Evolutionary conservation across 2,797 vertebrate species (phyloP).

Genomic region (Fratercula arctica): DNA sequence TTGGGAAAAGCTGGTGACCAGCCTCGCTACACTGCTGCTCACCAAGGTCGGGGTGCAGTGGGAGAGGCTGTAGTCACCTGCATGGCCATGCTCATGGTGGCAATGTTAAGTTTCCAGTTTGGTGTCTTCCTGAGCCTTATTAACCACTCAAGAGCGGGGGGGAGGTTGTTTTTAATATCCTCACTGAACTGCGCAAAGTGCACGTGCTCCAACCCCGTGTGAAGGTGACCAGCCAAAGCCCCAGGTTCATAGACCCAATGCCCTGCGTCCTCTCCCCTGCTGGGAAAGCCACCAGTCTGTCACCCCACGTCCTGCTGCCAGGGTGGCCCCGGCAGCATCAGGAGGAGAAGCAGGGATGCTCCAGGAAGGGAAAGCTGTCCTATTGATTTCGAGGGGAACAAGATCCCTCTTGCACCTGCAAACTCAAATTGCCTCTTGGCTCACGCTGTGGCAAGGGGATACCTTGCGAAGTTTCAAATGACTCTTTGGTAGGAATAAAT

Average conservation of each 20-base stretch:
- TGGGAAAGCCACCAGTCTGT: background rate
- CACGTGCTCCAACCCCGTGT: accelerated
- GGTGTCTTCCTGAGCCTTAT: background rate
- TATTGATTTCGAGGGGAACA: background rate
- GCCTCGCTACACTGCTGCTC: background rate
- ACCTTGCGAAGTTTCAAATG: background rate
- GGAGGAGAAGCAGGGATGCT: background rate
- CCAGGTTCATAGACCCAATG: accelerated
- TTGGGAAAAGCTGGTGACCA: background rate
- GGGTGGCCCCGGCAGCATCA: background rate
- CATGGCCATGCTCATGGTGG: background rate
- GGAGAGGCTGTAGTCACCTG: background rate
- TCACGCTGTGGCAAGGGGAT: background rate
- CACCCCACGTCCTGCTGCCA: background rate
- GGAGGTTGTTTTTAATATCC: background rate
- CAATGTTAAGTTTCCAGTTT: background rate
- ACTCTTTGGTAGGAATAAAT: background rate
- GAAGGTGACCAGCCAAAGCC: background rate
- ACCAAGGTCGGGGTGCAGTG: background rate
- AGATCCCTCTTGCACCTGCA: background rate
- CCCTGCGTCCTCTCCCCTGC: background rate
- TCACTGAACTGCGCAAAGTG: background rate
- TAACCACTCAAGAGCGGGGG: background rate
- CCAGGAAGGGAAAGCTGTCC: background rate
- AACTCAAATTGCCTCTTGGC: background rate